Base-by-base conservation (phyloP, 2,797 vertebrate species). In the Sebastes aleutianus region DNA sequence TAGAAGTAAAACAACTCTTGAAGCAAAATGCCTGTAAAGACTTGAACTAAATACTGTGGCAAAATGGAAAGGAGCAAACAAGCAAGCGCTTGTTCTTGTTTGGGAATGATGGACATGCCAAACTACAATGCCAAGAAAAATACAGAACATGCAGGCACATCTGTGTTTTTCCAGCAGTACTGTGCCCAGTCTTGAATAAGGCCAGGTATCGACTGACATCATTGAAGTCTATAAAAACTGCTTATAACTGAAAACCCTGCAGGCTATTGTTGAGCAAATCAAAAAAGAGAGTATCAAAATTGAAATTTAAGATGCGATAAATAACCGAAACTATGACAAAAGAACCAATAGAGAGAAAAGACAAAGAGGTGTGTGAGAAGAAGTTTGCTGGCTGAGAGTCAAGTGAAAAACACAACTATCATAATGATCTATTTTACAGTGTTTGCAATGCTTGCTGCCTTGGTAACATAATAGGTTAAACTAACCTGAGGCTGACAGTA, bases 71-170 rank as follows among this genome's bases (percentile, higher is more conserved):
- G 27, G 74, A 59, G 59, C 54, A 80, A 61, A 89, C 86, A 91
- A 84, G 84, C 14, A 84, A 56, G 62, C 50, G 72, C 85, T 84
- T 92, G 88, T 92, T 92, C 88, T 80, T 75, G 72, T 85, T 85
- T 72, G 47, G 73, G 63, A 68, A 76, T 58, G 53, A 70, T 74
- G 3, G 18, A 61, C 26, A 80, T 32, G 59, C 79, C 67, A 83
- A 79, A 62, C 43, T 9, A 62, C 12, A 31, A 27, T 59, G 80
- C 70, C 80, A 91, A 82, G 43, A 39, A 63, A 65, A 74, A 22
- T 39, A 64, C 63, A 78, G 34, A 84, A 59, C 57, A 22, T 43
- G 70, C 34, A 50, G 57, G 27, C 43, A 53, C 58, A 82, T 79
- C 68, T 54, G 29, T 4, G 32, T 69, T 27, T 64, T 71, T 80